Evolutionary conservation across 2,113 vertebrate genomes (phyloP).

Genomic region (Nothocercus nigrocapillus): DNA sequence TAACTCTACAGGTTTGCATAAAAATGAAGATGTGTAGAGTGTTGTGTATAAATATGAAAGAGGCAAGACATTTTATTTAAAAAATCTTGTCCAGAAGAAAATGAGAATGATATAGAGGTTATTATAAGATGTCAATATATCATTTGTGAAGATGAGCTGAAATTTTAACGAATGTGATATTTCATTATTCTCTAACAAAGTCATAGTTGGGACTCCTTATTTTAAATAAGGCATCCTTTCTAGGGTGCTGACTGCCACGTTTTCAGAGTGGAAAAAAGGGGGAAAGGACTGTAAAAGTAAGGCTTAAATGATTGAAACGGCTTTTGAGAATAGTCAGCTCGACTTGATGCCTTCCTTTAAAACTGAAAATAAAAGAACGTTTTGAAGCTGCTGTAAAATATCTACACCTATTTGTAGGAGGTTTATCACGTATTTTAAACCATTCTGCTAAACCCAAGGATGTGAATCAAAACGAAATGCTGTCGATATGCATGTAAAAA

Average conservation of each 20-base stretch:
- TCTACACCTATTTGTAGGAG: not conserved
- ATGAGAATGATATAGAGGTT: conserved; percentile 15
- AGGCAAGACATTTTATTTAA: not conserved
- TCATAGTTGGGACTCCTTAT: not conserved
- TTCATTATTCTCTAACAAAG: conserved; percentile 22
- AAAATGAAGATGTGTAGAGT: not conserved
- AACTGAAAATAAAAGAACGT: not conserved
- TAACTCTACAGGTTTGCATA: not conserved
- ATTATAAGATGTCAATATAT: conserved; percentile 45
- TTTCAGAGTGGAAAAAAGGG: conserved; percentile 38
- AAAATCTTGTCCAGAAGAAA: not conserved
- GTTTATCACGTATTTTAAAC: not conserved
- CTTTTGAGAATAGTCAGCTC: not conserved
- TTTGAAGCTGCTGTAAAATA: not conserved
- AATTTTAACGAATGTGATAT: conserved; percentile 42
- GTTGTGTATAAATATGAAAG: not conserved
- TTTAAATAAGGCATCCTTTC: conserved; percentile 15
- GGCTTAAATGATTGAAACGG: not conserved
- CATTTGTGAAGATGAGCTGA: conserved; percentile 32
- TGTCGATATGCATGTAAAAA: not conserved
- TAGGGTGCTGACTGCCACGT: conserved; percentile 41
- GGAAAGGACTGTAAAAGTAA: conserved; percentile 24
- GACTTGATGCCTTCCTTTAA: conserved; percentile 1
- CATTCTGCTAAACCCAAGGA: not conserved
- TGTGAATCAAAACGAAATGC: not conserved